Evolutionary conservation across 2,888 invertebrate species (phyloP).

Genomic region (Busseola fusca): DNA sequence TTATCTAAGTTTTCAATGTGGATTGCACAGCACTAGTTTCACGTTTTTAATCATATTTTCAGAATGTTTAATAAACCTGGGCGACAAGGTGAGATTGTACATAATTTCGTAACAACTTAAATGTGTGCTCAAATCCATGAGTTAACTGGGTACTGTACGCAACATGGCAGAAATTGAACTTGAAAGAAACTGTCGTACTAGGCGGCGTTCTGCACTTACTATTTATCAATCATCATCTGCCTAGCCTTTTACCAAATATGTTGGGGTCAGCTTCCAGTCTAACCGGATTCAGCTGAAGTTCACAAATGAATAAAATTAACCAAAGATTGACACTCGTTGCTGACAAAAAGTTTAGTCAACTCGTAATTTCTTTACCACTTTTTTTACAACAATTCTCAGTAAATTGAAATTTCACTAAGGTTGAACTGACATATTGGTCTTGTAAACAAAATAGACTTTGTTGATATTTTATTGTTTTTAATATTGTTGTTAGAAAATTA

Average conservation of each 20-base stretch:
- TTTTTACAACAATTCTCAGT: not conserved
- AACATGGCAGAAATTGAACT: not conserved
- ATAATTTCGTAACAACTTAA: slow-evolving; percentile 3
- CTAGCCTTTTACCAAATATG: too few relatives aligned
- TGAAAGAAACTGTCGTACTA: too few relatives aligned
- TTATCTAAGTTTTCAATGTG: slow-evolving; percentile 33
- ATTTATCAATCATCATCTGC: not conserved
- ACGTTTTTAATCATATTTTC: slow-evolving; percentile 30
- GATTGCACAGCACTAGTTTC: slow-evolving; percentile 42
- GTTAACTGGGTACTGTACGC: not conserved
- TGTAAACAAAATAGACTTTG: not conserved
- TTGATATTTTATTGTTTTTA: too few relatives aligned
- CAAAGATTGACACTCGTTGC: slow-evolving; percentile 16
- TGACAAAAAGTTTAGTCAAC: not conserved
- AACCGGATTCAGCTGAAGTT: not conserved
- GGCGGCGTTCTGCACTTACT: not conserved
- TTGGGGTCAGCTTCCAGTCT: too few relatives aligned
- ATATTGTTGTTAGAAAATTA: too few relatives aligned
- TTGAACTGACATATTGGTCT: not conserved
- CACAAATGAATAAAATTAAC: slow-evolving; percentile 16
- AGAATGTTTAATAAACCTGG: not conserved
- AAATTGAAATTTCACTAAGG: not conserved
- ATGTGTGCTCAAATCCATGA: not conserved
- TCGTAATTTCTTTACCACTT: not conserved
- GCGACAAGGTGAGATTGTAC: not conserved